Evolutionary conservation across 2,113 vertebrate species (phyloP).

Genomic region (Sceloporus tristichus): DNA sequence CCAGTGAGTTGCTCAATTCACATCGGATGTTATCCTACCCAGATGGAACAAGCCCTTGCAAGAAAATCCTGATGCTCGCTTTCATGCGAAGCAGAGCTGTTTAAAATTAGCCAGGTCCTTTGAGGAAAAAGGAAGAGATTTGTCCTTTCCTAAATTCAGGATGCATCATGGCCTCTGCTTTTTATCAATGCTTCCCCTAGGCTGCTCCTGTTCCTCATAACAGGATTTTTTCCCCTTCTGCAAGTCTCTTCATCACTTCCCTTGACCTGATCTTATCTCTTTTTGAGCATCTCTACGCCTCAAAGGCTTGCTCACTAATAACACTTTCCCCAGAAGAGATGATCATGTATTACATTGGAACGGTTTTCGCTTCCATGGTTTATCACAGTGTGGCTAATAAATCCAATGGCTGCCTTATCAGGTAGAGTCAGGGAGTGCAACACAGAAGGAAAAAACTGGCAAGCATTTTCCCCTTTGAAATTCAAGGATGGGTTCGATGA

Average conservation of each 20-base stretch:
- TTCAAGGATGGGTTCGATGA: too few relatives aligned
- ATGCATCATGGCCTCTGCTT: neutral
- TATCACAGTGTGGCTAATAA: neutral
- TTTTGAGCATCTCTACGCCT: neutral
- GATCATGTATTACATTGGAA: neutral
- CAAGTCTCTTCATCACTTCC: neutral
- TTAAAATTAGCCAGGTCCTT: neutral
- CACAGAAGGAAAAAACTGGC: neutral
- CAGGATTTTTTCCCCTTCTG: neutral
- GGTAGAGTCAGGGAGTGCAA: neutral
- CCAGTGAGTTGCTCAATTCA: too few relatives aligned
- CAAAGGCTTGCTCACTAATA: neutral
- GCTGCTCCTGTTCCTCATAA: neutral
- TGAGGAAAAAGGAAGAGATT: neutral
- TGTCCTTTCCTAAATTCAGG: neutral
- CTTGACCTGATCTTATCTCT: neutral
- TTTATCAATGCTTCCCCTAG: neutral
- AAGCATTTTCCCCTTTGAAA: neutral
- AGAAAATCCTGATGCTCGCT: neutral
- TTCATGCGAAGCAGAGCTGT: neutral
- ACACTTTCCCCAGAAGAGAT: neutral
- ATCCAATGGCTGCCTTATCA: neutral
- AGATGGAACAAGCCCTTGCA: neutral
- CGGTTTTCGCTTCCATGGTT: neutral
- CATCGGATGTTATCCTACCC: too few relatives aligned